phyloP scores from a whole-genome alignment of 1,140 invertebrate species.

The Aphelinus atriplicis region DNA sequence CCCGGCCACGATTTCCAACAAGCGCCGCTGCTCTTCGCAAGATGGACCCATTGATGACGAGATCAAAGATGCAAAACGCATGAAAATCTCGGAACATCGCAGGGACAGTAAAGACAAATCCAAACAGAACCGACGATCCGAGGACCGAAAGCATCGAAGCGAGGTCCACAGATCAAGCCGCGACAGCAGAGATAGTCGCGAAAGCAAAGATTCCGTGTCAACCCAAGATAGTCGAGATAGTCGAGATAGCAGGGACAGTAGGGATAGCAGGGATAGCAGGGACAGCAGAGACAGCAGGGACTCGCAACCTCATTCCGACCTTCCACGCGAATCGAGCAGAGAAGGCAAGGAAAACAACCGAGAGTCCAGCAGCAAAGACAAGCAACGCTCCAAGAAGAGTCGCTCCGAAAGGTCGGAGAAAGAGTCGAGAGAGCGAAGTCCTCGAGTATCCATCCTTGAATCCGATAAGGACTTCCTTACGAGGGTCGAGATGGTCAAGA shows the following conservation, averaged over 20 bases:
- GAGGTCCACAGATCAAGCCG: conserved; percentile 60
- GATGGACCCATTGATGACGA: conserved; percentile 71
- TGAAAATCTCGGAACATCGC: conserved; percentile 73
- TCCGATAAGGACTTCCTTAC: conserved; percentile 74
- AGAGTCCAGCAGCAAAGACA: conserved; percentile 53
- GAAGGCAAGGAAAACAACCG: conserved; percentile 60
- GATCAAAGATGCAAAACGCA: conserved; percentile 68
- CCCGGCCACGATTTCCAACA: conserved; percentile 73
- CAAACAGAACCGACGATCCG: conserved; percentile 60
- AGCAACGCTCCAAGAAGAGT: conserved; percentile 57
- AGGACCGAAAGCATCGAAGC: conserved; percentile 62
- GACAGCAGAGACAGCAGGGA: conserved; percentile 47
- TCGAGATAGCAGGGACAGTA: conserved; percentile 45
- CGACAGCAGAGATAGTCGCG: conserved; percentile 59
- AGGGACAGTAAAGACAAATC: conserved; percentile 77
- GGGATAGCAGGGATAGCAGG: conserved; percentile 50
- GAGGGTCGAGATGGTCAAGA: conserved; percentile 68
- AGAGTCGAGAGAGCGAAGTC: conserved; percentile 58
- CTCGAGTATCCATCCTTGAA: conserved; percentile 59
- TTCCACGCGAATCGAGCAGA: conserved; percentile 52
- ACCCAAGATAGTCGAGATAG: conserved; percentile 51
- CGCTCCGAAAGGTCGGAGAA: conserved; percentile 55
- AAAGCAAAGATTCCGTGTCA: conserved; percentile 54
- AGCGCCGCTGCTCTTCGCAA: conserved; percentile 81
- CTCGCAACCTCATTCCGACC: conserved; percentile 40